phyloP scores from a whole-genome alignment of 2,797 vertebrate genomes.

The Esox lucius region DNA sequence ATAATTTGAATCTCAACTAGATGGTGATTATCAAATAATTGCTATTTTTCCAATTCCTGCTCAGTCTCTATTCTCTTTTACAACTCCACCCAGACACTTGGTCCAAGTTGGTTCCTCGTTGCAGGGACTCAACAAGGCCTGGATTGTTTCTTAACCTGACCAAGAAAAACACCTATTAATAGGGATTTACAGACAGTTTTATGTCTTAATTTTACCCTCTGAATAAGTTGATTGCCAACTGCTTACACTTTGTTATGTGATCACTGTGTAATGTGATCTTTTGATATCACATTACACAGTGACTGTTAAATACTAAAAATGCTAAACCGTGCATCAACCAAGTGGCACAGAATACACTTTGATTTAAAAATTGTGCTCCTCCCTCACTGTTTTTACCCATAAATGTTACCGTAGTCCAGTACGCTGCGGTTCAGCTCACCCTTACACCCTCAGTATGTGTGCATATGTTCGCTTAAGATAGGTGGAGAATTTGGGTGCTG shows the following conservation, averaged over 20 bases:
- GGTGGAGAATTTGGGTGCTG: no score
- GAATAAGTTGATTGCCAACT: background rate
- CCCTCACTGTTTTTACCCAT: no score
- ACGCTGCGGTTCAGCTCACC: no score
- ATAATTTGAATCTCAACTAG: constrained; percentile 22
- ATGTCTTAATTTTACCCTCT: background rate
- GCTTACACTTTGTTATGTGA: background rate
- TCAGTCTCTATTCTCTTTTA: background rate
- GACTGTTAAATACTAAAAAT: background rate
- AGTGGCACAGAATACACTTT: no score
- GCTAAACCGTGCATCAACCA: no score
- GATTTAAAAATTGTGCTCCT: no score
- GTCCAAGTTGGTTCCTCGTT: background rate
- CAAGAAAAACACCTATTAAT: background rate
- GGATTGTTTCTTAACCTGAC: background rate
- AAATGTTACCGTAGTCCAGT: no score
- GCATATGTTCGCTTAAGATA: no score
- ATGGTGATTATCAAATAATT: background rate
- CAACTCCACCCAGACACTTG: background rate
- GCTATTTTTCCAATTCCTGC: background rate
- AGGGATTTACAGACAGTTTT: background rate
- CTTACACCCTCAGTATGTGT: no score
- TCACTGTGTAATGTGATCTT: background rate
- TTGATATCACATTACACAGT: background rate
- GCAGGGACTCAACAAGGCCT: background rate